phyloP scores from a whole-genome alignment of 2,797 vertebrate species.

The Sibirionetta formosa region DNA sequence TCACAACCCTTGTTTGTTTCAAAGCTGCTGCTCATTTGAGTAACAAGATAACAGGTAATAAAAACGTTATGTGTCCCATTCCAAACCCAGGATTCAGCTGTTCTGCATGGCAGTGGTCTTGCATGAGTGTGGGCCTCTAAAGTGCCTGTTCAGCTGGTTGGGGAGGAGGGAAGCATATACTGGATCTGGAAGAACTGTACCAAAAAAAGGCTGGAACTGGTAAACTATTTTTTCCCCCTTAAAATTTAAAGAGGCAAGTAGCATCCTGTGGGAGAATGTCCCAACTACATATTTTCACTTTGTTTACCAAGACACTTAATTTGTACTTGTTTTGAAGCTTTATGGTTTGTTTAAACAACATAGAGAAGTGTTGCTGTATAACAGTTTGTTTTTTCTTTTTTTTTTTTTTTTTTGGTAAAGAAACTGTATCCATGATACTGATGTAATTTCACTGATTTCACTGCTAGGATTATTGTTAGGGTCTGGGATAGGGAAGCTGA shows the following conservation, averaged over 20 bases:
- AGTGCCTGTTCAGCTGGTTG: not conserved
- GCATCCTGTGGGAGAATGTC: not conserved
- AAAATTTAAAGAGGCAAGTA: not conserved
- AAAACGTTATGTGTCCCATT: accelerated
- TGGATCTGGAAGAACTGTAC: not conserved
- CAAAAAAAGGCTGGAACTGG: not conserved
- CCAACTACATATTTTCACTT: not conserved
- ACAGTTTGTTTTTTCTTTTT: not conserved
- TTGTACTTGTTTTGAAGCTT: not conserved
- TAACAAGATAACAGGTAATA: not conserved
- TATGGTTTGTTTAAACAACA: not conserved
- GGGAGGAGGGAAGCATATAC: not conserved
- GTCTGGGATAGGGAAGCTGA: not conserved
- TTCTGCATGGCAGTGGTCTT: not conserved
- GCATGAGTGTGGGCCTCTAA: accelerated
- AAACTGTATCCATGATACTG: accelerated
- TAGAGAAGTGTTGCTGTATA: not conserved
- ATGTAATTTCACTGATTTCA: not conserved
- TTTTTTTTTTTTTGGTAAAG: not conserved
- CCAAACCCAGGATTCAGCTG: accelerated
- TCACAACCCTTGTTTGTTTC: not conserved
- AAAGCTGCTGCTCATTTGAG: not conserved
- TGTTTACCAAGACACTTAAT: not conserved
- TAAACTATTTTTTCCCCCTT: not conserved
- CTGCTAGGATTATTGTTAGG: not conserved